Evolutionary conservation across 2,888 invertebrate species (phyloP), one percentile per base, ranked within the genome.

Genomic region (Agrochola lychnidis): DNA sequence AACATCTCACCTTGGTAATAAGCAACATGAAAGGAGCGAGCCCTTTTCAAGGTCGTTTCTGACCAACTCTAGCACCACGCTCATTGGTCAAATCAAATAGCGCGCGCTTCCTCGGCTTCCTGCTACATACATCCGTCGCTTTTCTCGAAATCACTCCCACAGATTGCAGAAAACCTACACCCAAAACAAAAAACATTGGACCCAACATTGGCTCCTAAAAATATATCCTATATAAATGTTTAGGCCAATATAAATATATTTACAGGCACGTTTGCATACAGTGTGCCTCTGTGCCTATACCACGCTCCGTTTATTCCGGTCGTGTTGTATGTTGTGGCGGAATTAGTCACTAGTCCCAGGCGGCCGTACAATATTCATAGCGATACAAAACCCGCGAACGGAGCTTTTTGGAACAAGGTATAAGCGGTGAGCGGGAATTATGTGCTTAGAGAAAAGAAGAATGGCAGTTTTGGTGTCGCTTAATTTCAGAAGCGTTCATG

Each of bases 301-400:
- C 84, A 88, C 72, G 85, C 81, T 82, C 84, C 79, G 86, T 86
- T 80, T 85, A 82, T 87, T 87, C 78, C 69, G 83, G 78, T 70
- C 76, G 79, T 82, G 81, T 82, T 84, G 88, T 91, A 83, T 76
- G 90, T 88, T 91, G 91, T 79, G 90, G 91, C 85, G 79, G 89
- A 90, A 92, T 93, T 92, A 91, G 93, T 90, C 91, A 89, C 88
- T 74, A 75, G 81, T 89, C 90, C 91, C 91, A 36, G 51, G 87
- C 73, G 89, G 85, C 87, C 87, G 86, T 86, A 83, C 83, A 89
- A 90, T 92, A 93, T 92, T 90, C 82, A 82, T 76, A 82, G 82
- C 63, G 68, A 70, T 71, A 82, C 85, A 78, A 79, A 83, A 81
- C 76, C 79, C 86, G 74, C 69, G 63, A 63, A 40, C 64, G 36